Percentiles rank a stretch among this genome's conserved stretches.
These are phyloP conservation scores for Pelodytes ibericus DNA, from an alignment of 2,797 vertebrate species.

Conservation along the genomic window DNA sequence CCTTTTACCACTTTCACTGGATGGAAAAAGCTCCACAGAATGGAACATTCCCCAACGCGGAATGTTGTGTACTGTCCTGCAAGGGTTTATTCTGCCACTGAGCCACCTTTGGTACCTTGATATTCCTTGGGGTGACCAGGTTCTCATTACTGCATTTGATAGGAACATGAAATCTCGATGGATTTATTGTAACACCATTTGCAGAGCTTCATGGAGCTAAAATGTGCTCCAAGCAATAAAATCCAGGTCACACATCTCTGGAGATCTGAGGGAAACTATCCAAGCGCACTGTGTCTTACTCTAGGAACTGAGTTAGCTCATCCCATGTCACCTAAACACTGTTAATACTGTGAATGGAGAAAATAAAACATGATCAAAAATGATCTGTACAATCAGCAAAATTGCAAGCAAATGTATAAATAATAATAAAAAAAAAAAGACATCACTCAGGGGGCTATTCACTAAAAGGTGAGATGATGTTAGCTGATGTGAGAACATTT, in stretches of 20 bases:
- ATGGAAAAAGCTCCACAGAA: neutral
- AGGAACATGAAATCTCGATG: slow-evolving; percentile 35
- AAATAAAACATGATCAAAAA: no score
- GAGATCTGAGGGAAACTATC: slow-evolving; percentile 14
- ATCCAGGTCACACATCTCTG: slow-evolving; percentile 41
- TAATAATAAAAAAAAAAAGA: no score
- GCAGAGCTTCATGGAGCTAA: neutral
- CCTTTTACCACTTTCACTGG: slow-evolving; percentile 2
- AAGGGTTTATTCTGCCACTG: neutral
- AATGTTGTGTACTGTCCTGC: slow-evolving; percentile 6
- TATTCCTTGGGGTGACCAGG: neutral
- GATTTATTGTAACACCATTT: slow-evolving; percentile 33
- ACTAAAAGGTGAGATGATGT: no score
- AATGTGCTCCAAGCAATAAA: slow-evolving; percentile 36
- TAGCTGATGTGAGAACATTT: no score
- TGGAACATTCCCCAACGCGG: neutral
- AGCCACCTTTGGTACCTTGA: slow-evolving; percentile 6
- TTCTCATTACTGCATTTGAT: slow-evolving; percentile 39
- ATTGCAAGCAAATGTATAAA: no score
- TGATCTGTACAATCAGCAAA: no score
- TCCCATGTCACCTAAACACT: no score
- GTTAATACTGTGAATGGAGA: no score
- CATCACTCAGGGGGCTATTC: no score
- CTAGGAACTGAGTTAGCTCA: no score
- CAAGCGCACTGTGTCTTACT: no score